Percentiles rank a stretch among this genome's conserved stretches.
These are phyloP conservation scores for Acanthisitta chloris DNA, from an alignment of 2,113 vertebrate species.

Conservation along the genomic window DNA sequence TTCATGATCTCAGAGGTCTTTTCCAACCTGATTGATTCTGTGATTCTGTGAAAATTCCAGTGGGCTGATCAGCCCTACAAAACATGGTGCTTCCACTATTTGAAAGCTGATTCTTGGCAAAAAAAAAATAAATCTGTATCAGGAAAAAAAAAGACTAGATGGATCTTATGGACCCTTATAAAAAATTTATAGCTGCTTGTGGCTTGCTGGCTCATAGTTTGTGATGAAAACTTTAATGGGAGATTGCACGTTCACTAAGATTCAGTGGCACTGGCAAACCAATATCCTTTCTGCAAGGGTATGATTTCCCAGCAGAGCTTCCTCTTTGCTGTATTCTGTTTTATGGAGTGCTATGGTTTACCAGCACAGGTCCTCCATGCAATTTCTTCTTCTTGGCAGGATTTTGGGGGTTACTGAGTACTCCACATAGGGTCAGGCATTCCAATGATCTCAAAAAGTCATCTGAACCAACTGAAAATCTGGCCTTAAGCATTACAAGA, in stretches of 20 bases:
- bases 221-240: not conserved
- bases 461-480: not conserved
- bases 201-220: not conserved
- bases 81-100: not conserved
- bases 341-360: not conserved
- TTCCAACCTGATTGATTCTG: too few relatives aligned
- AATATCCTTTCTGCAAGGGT: not conserved
- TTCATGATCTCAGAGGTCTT: too few relatives aligned
- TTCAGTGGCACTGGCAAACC: not conserved
- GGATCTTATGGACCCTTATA: not conserved
- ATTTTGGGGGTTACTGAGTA: not conserved
- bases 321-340: not conserved
- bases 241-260: not conserved
- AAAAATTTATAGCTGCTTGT: not conserved
- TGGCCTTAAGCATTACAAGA: not conserved
- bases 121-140: not conserved
- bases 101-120: not conserved
- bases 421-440: not conserved
- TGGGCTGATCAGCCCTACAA: not conserved
- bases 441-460: not conserved
- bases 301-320: not conserved
- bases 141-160: not conserved
- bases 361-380: not conserved
- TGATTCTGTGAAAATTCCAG: too few relatives aligned
- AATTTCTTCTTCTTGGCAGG: not conserved